Percentiles rank a stretch among this genome's conserved stretches.
These are phyloP conservation scores for Toxotes lorentzi DNA, from an alignment of 2,797 vertebrate species.

Conservation along the genomic window DNA sequence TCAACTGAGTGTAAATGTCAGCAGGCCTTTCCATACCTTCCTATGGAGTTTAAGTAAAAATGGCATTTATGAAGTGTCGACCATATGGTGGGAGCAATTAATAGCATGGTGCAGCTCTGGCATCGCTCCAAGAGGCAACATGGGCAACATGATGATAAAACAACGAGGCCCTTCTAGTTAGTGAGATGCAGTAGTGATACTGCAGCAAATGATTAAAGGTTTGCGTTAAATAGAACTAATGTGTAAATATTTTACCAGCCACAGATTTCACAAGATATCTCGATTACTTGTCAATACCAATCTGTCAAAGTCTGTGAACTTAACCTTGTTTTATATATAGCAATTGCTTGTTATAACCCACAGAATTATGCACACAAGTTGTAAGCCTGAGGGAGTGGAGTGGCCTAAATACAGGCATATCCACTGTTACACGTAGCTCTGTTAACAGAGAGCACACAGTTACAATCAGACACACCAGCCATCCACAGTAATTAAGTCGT, in stretches of 20 bases:
- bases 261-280: not conserved
- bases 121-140: constrained; percentile 56
- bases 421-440: constrained; percentile 60
- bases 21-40: constrained; percentile 65
- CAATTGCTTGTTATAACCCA: constrained; percentile 70
- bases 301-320: constrained; percentile 49
- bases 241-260: not conserved
- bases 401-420: constrained; percentile 83
- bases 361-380: constrained; percentile 77
- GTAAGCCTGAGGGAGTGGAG: constrained; percentile 75
- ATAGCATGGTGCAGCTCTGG: constrained; percentile 67
- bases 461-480: constrained; percentile 56
- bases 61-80: constrained; percentile 63
- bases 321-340: constrained; percentile 72
- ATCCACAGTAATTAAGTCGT: constrained; percentile 59
- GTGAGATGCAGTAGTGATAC: not conserved
- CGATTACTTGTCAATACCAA: constrained; percentile 57
- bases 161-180: constrained; percentile 16
- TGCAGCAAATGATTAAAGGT: constrained; percentile 1
- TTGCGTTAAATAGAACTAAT: not conserved
- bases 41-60: constrained; percentile 71
- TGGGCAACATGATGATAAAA: constrained; percentile 51
- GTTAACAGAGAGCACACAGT: constrained; percentile 54
- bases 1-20: constrained; percentile 75
- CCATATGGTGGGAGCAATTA: constrained; percentile 76